These are phyloP conservation scores for Equus przewalskii DNA, from an alignment of 2,113 vertebrate genomes.

Conservation along the genomic window DNA sequence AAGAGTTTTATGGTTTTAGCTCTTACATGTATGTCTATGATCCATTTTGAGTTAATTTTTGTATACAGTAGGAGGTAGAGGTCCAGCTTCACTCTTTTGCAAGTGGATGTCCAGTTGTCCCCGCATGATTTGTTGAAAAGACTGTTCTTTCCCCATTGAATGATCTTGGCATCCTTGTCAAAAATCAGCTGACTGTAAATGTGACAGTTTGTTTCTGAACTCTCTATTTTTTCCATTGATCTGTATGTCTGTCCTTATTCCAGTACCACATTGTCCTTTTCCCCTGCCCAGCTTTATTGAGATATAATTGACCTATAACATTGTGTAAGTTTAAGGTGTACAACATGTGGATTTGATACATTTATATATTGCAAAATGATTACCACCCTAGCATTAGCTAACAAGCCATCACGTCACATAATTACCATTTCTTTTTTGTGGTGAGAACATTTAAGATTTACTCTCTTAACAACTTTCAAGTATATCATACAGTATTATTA, in stretches of 20 bases:
- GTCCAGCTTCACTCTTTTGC: background rate
- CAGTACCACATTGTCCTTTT: background rate
- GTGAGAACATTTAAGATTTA: background rate
- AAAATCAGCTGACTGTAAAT: background rate
- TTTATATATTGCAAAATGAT: background rate
- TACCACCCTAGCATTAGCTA: background rate
- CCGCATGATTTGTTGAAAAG: background rate
- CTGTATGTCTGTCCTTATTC: background rate
- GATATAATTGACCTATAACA: background rate
- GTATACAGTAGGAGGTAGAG: background rate
- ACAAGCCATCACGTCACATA: background rate
- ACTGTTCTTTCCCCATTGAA: background rate
- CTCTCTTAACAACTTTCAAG: background rate
- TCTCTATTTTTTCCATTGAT: background rate
- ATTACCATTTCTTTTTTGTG: background rate
- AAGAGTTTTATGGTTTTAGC: background rate
- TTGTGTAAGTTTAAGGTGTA: background rate
- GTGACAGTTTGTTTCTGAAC: background rate
- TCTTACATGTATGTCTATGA: background rate
- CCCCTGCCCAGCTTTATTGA: background rate
- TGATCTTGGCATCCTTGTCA: background rate
- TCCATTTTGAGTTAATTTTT: slow-evolving; percentile 20
- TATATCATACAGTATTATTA: background rate
- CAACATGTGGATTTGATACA: background rate
- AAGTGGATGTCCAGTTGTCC: background rate